A percentile compares a stretch with the other conserved stretches of the same genome.
These are phyloP conservation scores for Gadopsis bispinosus DNA, from an alignment of 2,797 vertebrate species.

Conservation along the genomic window DNA sequence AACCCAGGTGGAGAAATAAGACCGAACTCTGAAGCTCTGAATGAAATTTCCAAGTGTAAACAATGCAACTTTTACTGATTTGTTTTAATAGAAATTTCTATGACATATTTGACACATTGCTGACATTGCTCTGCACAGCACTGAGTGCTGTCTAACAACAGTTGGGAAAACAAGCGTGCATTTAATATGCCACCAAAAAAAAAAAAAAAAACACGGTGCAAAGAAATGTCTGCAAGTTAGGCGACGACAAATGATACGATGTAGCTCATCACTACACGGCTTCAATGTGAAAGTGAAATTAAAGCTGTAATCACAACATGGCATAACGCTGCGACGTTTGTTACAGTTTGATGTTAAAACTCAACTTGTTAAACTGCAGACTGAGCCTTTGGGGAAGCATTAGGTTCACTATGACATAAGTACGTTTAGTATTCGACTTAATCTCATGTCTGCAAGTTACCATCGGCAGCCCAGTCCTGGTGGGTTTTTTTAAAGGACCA, in stretches of 20 bases:
- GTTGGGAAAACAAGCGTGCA: constrained; percentile 13
- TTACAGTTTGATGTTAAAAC: constrained; percentile 15
- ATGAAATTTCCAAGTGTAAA: constrained; percentile 71
- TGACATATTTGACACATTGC: constrained; percentile 59
- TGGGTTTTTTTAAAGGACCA: neutral
- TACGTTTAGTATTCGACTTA: constrained; percentile 1
- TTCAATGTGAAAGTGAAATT: constrained; percentile 47
- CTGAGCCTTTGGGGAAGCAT: constrained; percentile 29
- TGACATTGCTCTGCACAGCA: constrained; percentile 57
- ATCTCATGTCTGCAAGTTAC: constrained; percentile 2
- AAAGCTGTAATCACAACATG: constrained; percentile 59
- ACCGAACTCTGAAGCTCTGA: constrained; percentile 15
- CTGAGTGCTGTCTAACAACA: constrained; percentile 12
- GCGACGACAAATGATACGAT: constrained; percentile 2
- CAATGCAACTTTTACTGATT: constrained; percentile 84
- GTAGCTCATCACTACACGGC: constrained; percentile 11
- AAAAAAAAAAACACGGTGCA: constrained; percentile 7
- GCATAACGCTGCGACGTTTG: neutral
- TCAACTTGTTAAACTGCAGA: constrained; percentile 15
- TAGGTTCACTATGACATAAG: constrained; percentile 20
- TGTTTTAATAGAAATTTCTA: constrained; percentile 56
- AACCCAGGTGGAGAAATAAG: constrained; percentile 12
- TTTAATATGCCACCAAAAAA: neutral
- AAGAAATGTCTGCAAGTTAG: constrained; percentile 43
- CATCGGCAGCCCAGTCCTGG: neutral